Evolutionary conservation across 2,888 invertebrate genomes (phyloP), one percentile per base, ranked within the genome.

Genomic region (Drosophila recens): DNA sequence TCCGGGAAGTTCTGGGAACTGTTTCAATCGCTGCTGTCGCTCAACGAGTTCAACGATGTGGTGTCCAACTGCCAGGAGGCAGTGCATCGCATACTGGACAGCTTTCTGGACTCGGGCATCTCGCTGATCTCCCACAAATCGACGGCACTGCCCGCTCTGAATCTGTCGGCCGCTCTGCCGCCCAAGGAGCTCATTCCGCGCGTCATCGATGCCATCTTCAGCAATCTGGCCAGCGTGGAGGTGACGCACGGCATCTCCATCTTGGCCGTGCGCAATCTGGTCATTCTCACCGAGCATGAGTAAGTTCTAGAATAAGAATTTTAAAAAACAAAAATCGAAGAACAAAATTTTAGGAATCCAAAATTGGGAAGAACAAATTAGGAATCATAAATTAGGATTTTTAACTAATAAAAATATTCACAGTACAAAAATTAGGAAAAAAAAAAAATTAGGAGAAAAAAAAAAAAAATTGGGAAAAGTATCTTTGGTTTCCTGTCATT

Each of bases 201-300:
- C 0, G 95, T 97, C 57, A 94, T 96, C 33, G 94, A 94, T 52
- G 95, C 91, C 0, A 82, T 92, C 13, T 80, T 92, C 1, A 87
- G 79, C 2, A 92, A 91, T 75, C 61, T 93, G 10, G 67, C 91
- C 6, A 91, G 90, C 63, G 80, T 89, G 23, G 91, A 92, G 63
- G 83, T 90, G 0, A 90, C 83, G 4, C 87, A 90, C 3, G 88
- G 90, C 20, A 90, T 91, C 4, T 91, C 90, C 4, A 88, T 90
- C n/a, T 94, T 96, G 56, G 95, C 96, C 0, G 95, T 98, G 4
- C 93, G 97, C 49, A 96, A 97, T 17, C 94, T 98, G 71, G 94
- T 97, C 34, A 95, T 98, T 67, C 92, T 98, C 49, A 96, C 96
- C 0, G 97, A 97, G 89, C 97, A 98, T 87, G 98, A 98, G 93